Evolutionary conservation across 2,888 invertebrate species (phyloP).

Genomic region (Rhaphigaster nebulosa): DNA sequence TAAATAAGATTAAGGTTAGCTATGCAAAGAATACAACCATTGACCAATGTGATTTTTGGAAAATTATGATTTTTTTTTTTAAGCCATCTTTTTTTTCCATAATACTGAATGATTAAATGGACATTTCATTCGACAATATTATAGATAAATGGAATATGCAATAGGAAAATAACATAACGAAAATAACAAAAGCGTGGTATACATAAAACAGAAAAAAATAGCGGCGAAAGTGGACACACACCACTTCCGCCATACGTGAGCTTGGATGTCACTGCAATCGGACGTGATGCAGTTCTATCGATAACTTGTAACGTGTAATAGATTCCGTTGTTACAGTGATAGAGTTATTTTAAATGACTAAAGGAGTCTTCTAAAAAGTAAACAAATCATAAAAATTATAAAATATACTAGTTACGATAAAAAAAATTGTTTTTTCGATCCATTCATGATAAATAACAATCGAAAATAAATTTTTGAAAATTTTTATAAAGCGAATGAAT

Average conservation of each 20-base stretch:
- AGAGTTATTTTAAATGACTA: not conserved
- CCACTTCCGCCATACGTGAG: conserved; percentile 21
- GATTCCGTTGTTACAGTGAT: not conserved
- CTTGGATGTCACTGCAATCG: conserved; percentile 19
- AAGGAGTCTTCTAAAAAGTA: not conserved
- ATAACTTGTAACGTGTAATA: not conserved
- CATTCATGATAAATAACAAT: no score
- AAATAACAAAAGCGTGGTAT: not conserved
- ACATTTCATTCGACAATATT: not conserved
- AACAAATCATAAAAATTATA: not conserved
- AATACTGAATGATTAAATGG: no score
- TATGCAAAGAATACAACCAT: not conserved
- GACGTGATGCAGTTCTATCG: conserved; percentile 3
- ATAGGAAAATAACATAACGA: not conserved
- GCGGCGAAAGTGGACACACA: not conserved
- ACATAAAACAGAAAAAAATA: not conserved
- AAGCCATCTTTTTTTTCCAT: no score
- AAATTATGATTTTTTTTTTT: no score
- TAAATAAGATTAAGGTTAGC: not conserved
- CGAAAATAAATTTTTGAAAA: no score
- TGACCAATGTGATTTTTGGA: no score
- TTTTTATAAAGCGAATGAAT: no score
- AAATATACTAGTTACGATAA: not conserved
- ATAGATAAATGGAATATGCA: not conserved
- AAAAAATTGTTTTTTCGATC: no score